Evolutionary conservation across 2,888 invertebrate species (phyloP).

Genomic region (Pyralis farinalis): DNA sequence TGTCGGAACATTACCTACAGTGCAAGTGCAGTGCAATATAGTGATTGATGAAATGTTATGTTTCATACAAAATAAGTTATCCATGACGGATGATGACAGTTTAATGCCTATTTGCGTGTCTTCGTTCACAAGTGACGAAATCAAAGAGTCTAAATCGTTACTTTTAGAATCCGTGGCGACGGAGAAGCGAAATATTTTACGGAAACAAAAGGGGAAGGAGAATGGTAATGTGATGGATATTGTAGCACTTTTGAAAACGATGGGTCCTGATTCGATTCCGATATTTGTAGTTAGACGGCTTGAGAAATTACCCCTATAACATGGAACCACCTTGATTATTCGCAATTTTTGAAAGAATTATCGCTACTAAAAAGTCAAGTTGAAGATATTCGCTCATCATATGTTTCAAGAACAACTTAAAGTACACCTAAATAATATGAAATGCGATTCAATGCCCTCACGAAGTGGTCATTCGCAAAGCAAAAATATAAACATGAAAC

Average conservation of each 20-base stretch:
- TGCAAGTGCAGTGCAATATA: no score
- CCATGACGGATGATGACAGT: background rate
- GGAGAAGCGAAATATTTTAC: no score
- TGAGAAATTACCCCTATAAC: constrained; percentile 13
- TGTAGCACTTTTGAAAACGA: constrained; percentile 14
- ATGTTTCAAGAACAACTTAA: no score
- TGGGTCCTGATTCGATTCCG: constrained; percentile 10
- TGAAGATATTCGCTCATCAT: no score
- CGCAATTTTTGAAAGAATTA: constrained; percentile 12
- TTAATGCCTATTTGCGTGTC: background rate
- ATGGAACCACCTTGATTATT: constrained; percentile 14
- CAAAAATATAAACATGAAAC: no score
- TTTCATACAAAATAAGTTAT: no score
- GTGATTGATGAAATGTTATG: no score
- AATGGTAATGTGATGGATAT: constrained; percentile 12
- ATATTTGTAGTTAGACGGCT: constrained; percentile 17
- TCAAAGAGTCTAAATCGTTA: background rate
- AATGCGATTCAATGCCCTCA: no score
- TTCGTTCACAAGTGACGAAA: background rate
- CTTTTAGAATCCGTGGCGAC: background rate
- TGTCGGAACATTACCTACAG: no score
- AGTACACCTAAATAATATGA: no score
- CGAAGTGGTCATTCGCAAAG: no score
- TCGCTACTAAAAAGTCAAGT: constrained; percentile 1
- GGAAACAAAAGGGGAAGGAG: constrained; percentile 10